Evolutionary conservation across 2,888 invertebrate species (phyloP), one percentile per base, ranked within the genome.

Genomic region (Deilephila porcellus): DNA sequence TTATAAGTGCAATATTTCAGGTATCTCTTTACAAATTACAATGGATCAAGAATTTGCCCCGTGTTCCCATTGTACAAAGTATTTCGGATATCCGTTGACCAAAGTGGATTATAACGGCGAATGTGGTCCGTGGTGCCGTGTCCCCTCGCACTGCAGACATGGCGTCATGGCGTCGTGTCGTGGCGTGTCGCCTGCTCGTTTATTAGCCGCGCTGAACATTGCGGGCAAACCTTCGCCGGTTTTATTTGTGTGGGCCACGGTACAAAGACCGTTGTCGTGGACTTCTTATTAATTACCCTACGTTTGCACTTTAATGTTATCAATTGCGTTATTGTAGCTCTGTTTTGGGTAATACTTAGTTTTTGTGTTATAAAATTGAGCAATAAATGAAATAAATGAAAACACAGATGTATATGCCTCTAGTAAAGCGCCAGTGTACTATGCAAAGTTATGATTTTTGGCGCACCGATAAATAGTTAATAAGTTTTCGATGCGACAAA

Each of bases 81-180:
- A 84, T 83, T 84, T 84, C 85, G 90, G 89, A 91, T 87, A 85
- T 91, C 90, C 91, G 90, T 81, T 82, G 81, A 83, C 83, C 82
- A 85, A 86, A 87, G 82, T 82, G 82, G 85, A 82, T 67, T 67
- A 77, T 80, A 80, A 73, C 73, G 73, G 71, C 32, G 45, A 71
- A 20, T 7, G 56, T 56, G 56, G 11, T 11, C n/a, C 4, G 14
- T 59, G 59, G 20, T 20, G 60, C 25, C 80, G 81, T 84, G 82
- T 83, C 86, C 89, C 87, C 86, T 86, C 84, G 76, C 83, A 84
- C 81, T 86, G 83, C 84, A 84, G 82, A 83, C 82, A 62, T 73
- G 53, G 83, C 45, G 45, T 45, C 45, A 45, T 45, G 45, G 45
- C 45, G 45, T 45, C 45, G 37, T 3, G 34, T 34, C 34, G 37